Base-by-base conservation (phyloP, 1,140 invertebrate genomes). In the Dinoponera quadriceps region DNA sequence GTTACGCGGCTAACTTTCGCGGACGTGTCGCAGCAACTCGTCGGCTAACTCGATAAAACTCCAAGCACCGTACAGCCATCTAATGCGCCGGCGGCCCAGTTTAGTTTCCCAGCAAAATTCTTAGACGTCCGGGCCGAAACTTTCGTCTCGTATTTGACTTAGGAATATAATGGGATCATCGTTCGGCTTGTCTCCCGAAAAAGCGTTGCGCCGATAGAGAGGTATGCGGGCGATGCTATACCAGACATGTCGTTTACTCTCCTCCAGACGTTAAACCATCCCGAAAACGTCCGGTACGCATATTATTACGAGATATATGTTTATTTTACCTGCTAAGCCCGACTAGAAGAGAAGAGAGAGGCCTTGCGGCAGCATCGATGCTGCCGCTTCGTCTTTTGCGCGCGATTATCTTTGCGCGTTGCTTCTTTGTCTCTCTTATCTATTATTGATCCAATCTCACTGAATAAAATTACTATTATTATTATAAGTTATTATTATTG, bases 1-100 rank as follows among this genome's bases (percentile, higher is more conserved):
- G 59, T 77, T 83, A 48, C 81, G 71, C 48, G 49, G 25, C 51
- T 86, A 84, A 86, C 66, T 86, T 78, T 49, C 44, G 49, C 62
- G 81, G 83, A 69, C 82, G 74, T 78, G 82, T 86, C 83, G 63
- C 48, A 33, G 57, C 57, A 87, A 85, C 81, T 85, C 65, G 71
- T 83, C 65, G 65, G 29, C 57, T 87, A 83, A 83, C 80, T 86
- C 68, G 65, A 87, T 86, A 83, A 83, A 87, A 87, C 73, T 83
- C 73, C 25, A 48, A 62, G 38, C 72, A 29, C 57, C 55, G 29
- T 80, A 44, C 66, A 83, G 54, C 49, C 71, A 75, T 81, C 62
- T 81, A 84, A 81, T 80, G 54, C 72, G 33, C 60, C 75, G 54
- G 29, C 74, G 57, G 33, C 22, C 49, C 60, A 16, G 29, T 84